Evolutionary conservation across 2,888 invertebrate genomes (phyloP).

Genomic region (Mayetiola destructor): DNA sequence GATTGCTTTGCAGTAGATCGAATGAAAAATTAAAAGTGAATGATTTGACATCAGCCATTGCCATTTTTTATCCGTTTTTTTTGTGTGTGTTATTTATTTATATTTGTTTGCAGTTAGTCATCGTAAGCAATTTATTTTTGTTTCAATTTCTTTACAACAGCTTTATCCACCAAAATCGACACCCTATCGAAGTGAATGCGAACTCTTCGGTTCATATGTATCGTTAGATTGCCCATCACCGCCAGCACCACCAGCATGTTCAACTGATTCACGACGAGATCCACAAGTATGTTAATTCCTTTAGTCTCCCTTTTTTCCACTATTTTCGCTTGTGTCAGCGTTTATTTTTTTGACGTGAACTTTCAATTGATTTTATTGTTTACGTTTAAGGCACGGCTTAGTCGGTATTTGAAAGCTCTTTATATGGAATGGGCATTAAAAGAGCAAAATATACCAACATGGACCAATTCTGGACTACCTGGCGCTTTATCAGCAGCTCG

Average conservation of each 20-base stretch:
- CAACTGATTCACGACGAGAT: slow-evolving; percentile 26
- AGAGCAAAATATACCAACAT: slow-evolving; percentile 36
- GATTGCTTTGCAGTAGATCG: background rate
- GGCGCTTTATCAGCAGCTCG: slow-evolving; percentile 38
- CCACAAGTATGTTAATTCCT: slow-evolving; percentile 24
- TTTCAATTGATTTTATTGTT: background rate
- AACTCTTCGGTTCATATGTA: slow-evolving; percentile 27
- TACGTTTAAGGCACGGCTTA: slow-evolving; percentile 25
- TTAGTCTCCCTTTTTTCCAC: background rate
- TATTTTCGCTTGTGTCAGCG: background rate
- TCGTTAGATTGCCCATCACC: slow-evolving; percentile 28
- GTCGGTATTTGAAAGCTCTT: slow-evolving; percentile 36
- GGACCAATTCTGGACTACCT: slow-evolving; percentile 37
- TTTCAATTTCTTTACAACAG: slow-evolving; percentile 19
- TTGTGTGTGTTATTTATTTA: background rate
- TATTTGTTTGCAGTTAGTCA: slow-evolving; percentile 1
- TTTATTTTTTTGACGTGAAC: background rate
- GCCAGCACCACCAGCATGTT: slow-evolving; percentile 26
- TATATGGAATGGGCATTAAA: slow-evolving; percentile 37
- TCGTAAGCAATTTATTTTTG: background rate
- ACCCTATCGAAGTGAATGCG: slow-evolving; percentile 25
- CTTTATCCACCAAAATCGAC: slow-evolving; percentile 25
- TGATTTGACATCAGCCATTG: too few species aligned
- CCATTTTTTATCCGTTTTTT: background rate
- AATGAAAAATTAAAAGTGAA: background rate